Conservation (phyloP, 2,888 invertebrate species). For the Drosophila pseudotalamancana region DNA sequence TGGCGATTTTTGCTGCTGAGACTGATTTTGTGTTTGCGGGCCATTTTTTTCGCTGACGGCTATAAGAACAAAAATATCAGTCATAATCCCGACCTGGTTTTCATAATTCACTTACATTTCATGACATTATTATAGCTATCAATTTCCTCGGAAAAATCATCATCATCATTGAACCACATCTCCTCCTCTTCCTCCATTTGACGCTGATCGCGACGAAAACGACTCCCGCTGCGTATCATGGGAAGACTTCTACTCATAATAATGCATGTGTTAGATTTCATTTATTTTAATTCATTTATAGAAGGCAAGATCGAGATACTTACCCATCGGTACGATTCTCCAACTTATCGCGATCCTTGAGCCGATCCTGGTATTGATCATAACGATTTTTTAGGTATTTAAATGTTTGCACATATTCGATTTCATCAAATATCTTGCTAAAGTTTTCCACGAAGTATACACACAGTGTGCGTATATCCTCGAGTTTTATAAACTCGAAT, state of each 20-base stretch:
- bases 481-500: conserved; percentile 99
- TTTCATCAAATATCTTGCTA: conserved; percentile 95
- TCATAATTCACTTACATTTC: conserved; percentile 80
- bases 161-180: conserved; percentile 99
- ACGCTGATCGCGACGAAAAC: conserved; percentile 96
- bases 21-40: conserved; percentile 77
- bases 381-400: conserved; percentile 94
- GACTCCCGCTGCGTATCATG: conserved; percentile 88
- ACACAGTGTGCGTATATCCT: conserved; percentile 95
- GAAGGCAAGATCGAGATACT: conserved; percentile 20
- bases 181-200: conserved; percentile 99
- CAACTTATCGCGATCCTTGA: conserved; percentile 93
- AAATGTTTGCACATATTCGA: conserved; percentile 99
- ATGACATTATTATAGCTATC: conserved; percentile 84
- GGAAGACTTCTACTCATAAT: conserved; percentile 83
- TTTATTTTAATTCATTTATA: neutral
- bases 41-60: conserved; percentile 83
- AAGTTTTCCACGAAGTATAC: conserved; percentile 98
- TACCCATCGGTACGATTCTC: conserved; percentile 87
- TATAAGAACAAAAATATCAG: conserved; percentile 6
- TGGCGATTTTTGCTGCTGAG: conserved; percentile 73
- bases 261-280: neutral
- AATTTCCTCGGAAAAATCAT: conserved; percentile 93
- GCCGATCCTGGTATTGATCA: conserved; percentile 95
- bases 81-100: neutral